Percentiles rank a stretch among this genome's conserved stretches.
Evolutionary conservation across 2,113 vertebrate genomes (phyloP).

Genomic region (Xenopus laevis): DNA sequence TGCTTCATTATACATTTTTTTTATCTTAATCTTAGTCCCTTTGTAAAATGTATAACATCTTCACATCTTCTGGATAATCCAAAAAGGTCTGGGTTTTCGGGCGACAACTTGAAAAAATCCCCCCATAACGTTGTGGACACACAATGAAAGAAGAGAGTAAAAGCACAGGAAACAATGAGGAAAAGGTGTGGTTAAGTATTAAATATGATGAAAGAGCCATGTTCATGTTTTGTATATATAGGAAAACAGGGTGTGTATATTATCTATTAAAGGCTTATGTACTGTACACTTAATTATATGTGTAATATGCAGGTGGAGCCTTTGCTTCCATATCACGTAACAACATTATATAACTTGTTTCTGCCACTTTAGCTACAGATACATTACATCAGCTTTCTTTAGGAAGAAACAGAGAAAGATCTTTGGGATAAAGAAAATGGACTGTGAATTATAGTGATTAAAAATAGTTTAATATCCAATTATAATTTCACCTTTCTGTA

Average conservation of each 20-base stretch:
- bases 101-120: too few relatives aligned
- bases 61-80: too few relatives aligned
- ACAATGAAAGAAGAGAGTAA: not conserved
- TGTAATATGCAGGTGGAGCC: constrained; percentile 3
- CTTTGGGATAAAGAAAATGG: not conserved
- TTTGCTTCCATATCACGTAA: constrained; percentile 10
- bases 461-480: not conserved
- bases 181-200: not conserved
- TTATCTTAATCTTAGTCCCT: too few relatives aligned
- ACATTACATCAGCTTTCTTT: constrained; percentile 1
- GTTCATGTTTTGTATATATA: not conserved
- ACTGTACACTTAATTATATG: constrained; percentile 42
- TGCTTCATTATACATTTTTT: too few relatives aligned
- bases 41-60: too few relatives aligned
- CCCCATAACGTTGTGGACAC: not conserved
- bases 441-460: not conserved
- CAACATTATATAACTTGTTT: constrained; percentile 33
- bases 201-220: not conserved
- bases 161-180: not conserved
- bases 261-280: constrained; percentile 31
- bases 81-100: too few relatives aligned
- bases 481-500: not conserved
- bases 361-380: constrained; percentile 8
- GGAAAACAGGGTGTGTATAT: constrained; percentile 31
- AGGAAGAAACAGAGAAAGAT: too few relatives aligned